phyloP scores from a whole-genome alignment of 53 echinoderm and acorn worm genomes.

The Actinopyga echinites region DNA sequence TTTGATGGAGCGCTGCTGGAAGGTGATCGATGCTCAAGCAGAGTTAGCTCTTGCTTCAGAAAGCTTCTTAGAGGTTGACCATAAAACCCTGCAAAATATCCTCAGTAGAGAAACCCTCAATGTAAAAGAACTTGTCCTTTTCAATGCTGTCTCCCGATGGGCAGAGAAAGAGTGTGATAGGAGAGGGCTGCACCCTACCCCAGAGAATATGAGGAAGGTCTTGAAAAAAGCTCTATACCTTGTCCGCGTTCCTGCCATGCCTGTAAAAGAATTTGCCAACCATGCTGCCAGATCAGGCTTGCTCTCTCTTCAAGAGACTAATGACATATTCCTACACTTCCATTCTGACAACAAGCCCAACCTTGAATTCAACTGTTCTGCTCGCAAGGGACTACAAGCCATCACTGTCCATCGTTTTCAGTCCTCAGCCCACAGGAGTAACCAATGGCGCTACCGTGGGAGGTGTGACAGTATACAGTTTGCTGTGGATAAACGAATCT shows the following conservation, averaged over 20 bases:
- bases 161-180: constrained; percentile 86
- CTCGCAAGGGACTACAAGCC: constrained; percentile 78
- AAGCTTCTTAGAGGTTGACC: constrained; percentile 92
- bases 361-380: constrained; percentile 71
- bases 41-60: constrained; percentile 92
- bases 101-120: constrained; percentile 91
- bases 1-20: constrained; percentile 96
- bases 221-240: constrained; percentile 84
- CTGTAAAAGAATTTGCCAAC: constrained; percentile 91
- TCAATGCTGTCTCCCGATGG: constrained; percentile 87
- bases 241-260: constrained; percentile 90
- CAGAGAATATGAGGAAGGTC: constrained; percentile 83
- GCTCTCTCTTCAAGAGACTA: constrained; percentile 86
- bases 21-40: constrained; percentile 95
- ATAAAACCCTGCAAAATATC: constrained; percentile 79
- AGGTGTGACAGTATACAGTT: constrained; percentile 98
- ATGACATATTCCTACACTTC: constrained; percentile 82
- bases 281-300: constrained; percentile 78
- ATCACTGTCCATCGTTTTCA: constrained; percentile 94
- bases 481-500: constrained; percentile 88
- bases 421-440: constrained; percentile 94
- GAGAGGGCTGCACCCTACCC: constrained; percentile 63
- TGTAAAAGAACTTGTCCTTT: constrained; percentile 92
- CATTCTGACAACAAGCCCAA: constrained; percentile 86
- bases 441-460: constrained; percentile 98